Evolutionary conservation across 2,113 vertebrate genomes (phyloP), one percentile per base, ranked within the genome.

Genomic region (Atrichornis clamosus): DNA sequence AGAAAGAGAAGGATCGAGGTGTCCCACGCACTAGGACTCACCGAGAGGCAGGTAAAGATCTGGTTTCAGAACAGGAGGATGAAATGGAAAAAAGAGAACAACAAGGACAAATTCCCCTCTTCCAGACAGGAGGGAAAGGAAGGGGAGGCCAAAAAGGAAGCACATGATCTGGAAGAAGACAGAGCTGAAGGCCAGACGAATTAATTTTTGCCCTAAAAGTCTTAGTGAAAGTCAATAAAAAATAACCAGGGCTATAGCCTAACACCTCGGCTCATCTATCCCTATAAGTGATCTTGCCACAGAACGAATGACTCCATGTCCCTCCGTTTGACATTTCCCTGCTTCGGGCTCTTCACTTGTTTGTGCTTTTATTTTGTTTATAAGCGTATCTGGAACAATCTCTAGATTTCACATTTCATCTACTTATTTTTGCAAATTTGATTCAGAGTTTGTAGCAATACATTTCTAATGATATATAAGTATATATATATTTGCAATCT

Each of bases 61-160:
- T 99, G 98, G 98, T 98, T 98, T 96, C 98, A 98, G 95, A 98
- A 98, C 97, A 97, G 98, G 52, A 98, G 98, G 80, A 98, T 98
- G 98, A 98, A 98, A 83, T 98, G 98, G 98, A 98, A 98, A 98
- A 98, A 98, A 81, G 98, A 98, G 84, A 99, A 99, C 98, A 99
- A 98, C 98, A 98, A 98, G 93, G 98, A 99, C 95, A 98, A 98
- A 96, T 98, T 99, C 93, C 98, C 98, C 11, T 86, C 98, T 89
- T 98, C 98, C 90, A 97, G 97, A 72, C 98, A 98, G 35, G 98
- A 98, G 92, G 98, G 86, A 33, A 98, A 98, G 93, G 98, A 98
- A 69, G 98, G 93, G 63, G 97, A 98, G 47, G 95, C 97, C 69
- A 98, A 98, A 95, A 98, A 97, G 93, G 98, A 98, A 97, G 94